Base-by-base conservation (phyloP, 1,140 invertebrate species). In the Drosophila guanche region DNA sequence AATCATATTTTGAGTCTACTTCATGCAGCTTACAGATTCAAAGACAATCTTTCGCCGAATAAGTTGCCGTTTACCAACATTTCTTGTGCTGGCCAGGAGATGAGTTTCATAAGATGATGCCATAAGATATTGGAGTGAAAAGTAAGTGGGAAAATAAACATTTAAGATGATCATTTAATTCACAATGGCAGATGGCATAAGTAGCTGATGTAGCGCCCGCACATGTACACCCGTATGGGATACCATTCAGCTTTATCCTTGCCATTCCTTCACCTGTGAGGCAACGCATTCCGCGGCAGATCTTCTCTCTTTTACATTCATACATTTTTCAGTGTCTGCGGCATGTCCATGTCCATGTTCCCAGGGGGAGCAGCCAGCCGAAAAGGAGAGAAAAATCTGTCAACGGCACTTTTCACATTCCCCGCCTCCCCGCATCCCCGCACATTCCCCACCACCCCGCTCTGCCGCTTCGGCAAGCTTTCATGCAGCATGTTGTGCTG, bases 351-450 rank as follows among this genome's bases (percentile, higher is more conserved):
- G 52, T 45, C 43, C 47, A 14, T 33, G 37, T 51, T 43, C 50
- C 40, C 7, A 41, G 25, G 27, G 52, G 42, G 29, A 67, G 42
- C 56, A 61, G 62, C 56, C 61, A 81, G 83, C 73, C 68, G 55
- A 85, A 85, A 85, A 73, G 69, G 71, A 77, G 71, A 77, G 77
- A 81, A 81, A 85, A 85, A 85, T 85, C 83, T 85, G 81, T 86
- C 81, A 85, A 81, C 77, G 73, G 57, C 78, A 77, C 60, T 74
- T 86, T 77, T 81, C 77, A 65, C 83, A 74, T 80, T 77, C 51
- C 25, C 47, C 37, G 42, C 37, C 23, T n/a, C 45, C 27, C 47
- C 37, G 42, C 37, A 29, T n/a, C 45, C 27, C 25, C 37, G 6
- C 41, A 20, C 16, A 20, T 20, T 20, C 4, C 8, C 8, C 16